Evolutionary conservation across 2,888 invertebrate genomes (phyloP).

Genomic region (Chymomyza procnemis): DNA sequence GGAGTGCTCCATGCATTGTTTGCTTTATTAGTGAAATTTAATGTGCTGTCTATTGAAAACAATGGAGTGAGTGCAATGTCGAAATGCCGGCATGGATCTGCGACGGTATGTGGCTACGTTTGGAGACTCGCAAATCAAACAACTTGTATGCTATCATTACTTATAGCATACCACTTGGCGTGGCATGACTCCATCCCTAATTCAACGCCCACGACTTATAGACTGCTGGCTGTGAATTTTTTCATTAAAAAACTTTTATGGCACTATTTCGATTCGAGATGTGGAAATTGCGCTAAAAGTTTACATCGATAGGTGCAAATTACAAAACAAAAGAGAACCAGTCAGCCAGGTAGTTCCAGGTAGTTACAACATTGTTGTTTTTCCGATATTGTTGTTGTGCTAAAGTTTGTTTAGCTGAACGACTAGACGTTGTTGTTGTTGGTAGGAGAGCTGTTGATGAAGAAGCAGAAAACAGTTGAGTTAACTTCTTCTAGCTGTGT

Average conservation of each 20-base stretch:
- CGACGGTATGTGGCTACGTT: background rate
- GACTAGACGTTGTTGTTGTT: background rate
- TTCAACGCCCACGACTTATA: too few species aligned
- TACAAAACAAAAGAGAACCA: slow-evolving; percentile 61
- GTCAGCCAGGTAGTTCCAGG: background rate
- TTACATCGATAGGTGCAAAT: slow-evolving; percentile 72
- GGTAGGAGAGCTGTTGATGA: background rate
- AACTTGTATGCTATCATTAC: slow-evolving; percentile 3
- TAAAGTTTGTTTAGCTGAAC: background rate
- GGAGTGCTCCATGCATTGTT: slow-evolving; percentile 48
- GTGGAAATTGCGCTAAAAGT: slow-evolving; percentile 50
- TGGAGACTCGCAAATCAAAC: background rate
- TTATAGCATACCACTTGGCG: background rate
- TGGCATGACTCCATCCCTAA: background rate
- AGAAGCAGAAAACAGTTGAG: background rate
- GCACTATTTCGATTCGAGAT: slow-evolving; percentile 26
- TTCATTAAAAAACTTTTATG: slow-evolving; percentile 54
- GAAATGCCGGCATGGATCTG: too few species aligned
- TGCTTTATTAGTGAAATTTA: slow-evolving; percentile 70
- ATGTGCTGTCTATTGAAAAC: slow-evolving; percentile 55
- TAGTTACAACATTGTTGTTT: background rate
- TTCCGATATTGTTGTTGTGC: background rate
- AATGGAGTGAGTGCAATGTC: background rate
- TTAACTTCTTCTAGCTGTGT: background rate
- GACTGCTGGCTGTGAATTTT: slow-evolving; percentile 14